These are phyloP conservation scores for Zoanthus gigantus DNA, from an alignment of 92 coral and sea anemone species.

Conservation along the genomic window DNA sequence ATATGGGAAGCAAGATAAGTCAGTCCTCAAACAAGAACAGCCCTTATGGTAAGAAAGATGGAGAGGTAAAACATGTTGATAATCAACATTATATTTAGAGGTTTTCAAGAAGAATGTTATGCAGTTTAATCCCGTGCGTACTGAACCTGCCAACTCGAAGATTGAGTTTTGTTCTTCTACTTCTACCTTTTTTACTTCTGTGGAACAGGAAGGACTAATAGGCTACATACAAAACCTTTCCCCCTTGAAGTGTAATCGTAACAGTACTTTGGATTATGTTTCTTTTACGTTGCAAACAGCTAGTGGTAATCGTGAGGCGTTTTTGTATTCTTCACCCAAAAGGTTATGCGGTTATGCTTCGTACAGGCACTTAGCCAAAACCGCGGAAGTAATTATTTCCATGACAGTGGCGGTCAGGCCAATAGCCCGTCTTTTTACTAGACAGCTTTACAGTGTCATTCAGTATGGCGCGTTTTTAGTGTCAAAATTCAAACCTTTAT, in stretches of 20 bases:
- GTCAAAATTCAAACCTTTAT: too few species aligned
- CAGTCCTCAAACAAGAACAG: background rate
- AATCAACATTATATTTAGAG: background rate
- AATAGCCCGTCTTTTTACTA: too few species aligned
- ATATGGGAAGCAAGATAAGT: background rate
- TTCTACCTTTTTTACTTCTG: constrained; percentile 7
- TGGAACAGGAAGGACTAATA: constrained; percentile 40
- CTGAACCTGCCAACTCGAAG: constrained; percentile 51
- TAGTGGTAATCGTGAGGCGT: background rate
- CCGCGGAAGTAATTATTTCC: too few species aligned
- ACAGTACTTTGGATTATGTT: background rate
- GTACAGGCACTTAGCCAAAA: too few species aligned
- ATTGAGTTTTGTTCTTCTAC: background rate
- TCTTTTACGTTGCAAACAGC: background rate
- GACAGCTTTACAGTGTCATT: too few species aligned
- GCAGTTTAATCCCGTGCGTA: constrained; percentile 23
- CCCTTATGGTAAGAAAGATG: background rate
- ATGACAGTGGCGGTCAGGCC: too few species aligned
- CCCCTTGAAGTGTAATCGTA: background rate
- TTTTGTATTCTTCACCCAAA: background rate
- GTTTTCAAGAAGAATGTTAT: background rate
- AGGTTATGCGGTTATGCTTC: background rate
- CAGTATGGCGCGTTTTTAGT: too few species aligned
- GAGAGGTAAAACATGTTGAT: background rate
- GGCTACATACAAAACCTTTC: background rate